A percentile compares a stretch with the other conserved stretches of the same genome.
phyloP scores from a whole-genome alignment of 2,113 vertebrate species.

The Triplophysa tibetana region DNA sequence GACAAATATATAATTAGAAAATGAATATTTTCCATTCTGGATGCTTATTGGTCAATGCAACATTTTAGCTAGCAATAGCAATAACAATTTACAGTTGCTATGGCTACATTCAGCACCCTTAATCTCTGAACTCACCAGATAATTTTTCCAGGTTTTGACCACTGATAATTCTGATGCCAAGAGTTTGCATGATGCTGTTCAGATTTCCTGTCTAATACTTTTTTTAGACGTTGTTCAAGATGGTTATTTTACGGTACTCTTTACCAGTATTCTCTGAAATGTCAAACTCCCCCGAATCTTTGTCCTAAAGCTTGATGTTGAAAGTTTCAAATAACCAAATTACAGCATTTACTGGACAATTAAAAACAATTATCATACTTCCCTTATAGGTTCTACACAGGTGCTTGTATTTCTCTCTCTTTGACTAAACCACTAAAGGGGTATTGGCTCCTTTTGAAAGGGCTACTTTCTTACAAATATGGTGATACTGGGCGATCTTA shows the following conservation, averaged over 20 bases:
- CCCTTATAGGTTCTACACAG: too few relatives aligned
- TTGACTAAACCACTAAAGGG: background rate
- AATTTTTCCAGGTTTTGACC: background rate
- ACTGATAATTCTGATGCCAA: background rate
- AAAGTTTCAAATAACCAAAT: too few relatives aligned
- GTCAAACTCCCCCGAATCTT: slow-evolving; percentile 21
- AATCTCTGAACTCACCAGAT: background rate
- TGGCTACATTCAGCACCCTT: too few relatives aligned
- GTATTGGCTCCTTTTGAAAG: background rate
- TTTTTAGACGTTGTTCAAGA: background rate
- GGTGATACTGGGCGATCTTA: background rate
- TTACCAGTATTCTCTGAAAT: slow-evolving; percentile 22
- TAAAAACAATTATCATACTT: too few relatives aligned
- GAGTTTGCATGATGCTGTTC: background rate
- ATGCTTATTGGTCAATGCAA: too few relatives aligned
- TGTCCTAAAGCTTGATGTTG: too few relatives aligned
- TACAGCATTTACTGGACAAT: too few relatives aligned
- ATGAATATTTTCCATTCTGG: too few relatives aligned
- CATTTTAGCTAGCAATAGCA: too few relatives aligned
- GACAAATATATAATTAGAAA: too few relatives aligned
- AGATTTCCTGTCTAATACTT: background rate
- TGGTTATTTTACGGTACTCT: slow-evolving; percentile 1
- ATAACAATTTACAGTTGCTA: too few relatives aligned
- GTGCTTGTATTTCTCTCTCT: too few relatives aligned
- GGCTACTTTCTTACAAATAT: background rate